phyloP scores from a whole-genome alignment of 2,888 invertebrate species.

The Prosopocoilus inquinatus region DNA sequence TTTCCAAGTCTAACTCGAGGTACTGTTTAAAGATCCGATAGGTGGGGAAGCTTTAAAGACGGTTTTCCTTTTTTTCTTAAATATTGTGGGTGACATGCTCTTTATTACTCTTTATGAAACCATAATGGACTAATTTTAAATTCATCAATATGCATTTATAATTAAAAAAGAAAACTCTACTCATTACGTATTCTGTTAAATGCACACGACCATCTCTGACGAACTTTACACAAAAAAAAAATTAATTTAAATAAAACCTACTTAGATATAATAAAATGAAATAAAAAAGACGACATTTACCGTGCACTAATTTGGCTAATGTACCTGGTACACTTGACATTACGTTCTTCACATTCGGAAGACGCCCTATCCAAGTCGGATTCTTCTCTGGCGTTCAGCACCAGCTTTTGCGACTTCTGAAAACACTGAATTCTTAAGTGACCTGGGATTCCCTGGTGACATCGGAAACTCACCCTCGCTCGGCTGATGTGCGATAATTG shows the following conservation, averaged over 20 bases:
- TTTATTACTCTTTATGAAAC: no score
- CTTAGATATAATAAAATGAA: conserved; percentile 7
- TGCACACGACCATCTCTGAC: no score
- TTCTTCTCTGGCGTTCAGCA: conserved; percentile 45
- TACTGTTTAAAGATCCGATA: no score
- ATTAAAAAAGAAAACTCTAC: no score
- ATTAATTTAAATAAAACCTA: not conserved
- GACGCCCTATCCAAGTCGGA: conserved; percentile 48
- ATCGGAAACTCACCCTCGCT: conserved; percentile 40
- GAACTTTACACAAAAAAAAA: not conserved
- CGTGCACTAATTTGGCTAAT: conserved; percentile 38
- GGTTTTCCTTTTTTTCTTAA: no score
- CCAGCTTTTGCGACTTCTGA: conserved; percentile 46
- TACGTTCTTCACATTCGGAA: conserved; percentile 49
- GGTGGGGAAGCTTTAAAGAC: no score
- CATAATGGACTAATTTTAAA: no score
- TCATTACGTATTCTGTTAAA: no score
- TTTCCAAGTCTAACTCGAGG: no score
- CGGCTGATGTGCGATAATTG: conserved; percentile 65
- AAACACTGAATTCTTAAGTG: conserved; percentile 20
- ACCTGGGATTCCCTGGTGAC: not conserved
- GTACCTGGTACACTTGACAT: conserved; percentile 45
- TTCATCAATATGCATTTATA: no score
- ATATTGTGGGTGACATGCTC: no score
- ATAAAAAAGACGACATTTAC: conserved; percentile 32